These are phyloP conservation scores for Semaprochilodus insignis DNA, from an alignment of 2,797 vertebrate species.

Conservation along the genomic window DNA sequence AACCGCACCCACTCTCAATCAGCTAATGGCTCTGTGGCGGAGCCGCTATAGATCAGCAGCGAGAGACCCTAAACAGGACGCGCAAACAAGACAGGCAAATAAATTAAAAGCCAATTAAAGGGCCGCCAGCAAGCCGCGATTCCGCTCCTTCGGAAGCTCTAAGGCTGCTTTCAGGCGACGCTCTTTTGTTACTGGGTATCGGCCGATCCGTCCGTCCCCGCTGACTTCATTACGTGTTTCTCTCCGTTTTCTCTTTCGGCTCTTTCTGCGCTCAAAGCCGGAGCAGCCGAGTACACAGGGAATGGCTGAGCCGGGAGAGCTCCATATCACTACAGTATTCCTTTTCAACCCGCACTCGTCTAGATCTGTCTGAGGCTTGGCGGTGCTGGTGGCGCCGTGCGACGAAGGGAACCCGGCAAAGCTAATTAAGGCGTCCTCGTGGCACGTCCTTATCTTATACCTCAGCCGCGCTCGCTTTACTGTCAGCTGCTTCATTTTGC, in stretches of 20 bases:
- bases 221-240: slow-evolving; percentile 70
- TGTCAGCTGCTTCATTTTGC: slow-evolving; percentile 1
- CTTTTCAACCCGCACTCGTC: slow-evolving; percentile 39
- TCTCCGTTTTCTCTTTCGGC: slow-evolving; percentile 53
- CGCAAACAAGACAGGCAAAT: slow-evolving; percentile 59
- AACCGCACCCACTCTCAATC: slow-evolving; percentile 26
- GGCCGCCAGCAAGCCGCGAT: slow-evolving; percentile 44
- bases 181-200: slow-evolving; percentile 57
- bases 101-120: slow-evolving; percentile 65
- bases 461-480: not conserved
- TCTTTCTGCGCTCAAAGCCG: slow-evolving; percentile 32
- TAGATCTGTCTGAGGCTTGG: slow-evolving; percentile 17
- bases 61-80: slow-evolving; percentile 39
- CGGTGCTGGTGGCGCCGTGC: not conserved
- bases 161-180: slow-evolving; percentile 47
- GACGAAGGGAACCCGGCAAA: not conserved
- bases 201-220: slow-evolving; percentile 62
- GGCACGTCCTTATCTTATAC: not conserved
- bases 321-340: slow-evolving; percentile 36
- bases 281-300: slow-evolving; percentile 55
- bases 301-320: slow-evolving; percentile 46
- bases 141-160: slow-evolving; percentile 21
- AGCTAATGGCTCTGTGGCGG: not conserved
- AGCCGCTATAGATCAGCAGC: slow-evolving; percentile 19
- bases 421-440: slow-evolving; percentile 33